A percentile compares a stretch with the other conserved stretches of the same genome.
phyloP scores from a whole-genome alignment of 2,888 invertebrate genomes.

The Acanthosepion esculentum region DNA sequence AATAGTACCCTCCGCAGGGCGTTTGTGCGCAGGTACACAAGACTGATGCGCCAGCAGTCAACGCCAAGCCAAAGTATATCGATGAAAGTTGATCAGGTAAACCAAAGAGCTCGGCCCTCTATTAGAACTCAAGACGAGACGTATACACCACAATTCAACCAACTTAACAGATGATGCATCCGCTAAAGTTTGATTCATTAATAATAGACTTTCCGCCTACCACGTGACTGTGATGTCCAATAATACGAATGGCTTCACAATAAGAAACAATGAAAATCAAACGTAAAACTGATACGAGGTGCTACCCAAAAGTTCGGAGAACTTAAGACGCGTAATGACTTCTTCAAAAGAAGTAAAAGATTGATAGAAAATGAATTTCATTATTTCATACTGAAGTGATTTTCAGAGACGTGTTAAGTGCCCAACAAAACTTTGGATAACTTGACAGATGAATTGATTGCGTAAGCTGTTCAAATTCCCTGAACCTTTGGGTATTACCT shows the following conservation, averaged over 20 bases:
- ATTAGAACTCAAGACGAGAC: conserved; percentile 56
- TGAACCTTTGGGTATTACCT: neutral
- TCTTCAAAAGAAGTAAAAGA: neutral
- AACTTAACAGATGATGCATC: conserved; percentile 56
- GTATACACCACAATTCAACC: conserved; percentile 57
- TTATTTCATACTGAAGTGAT: neutral
- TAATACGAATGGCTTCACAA: neutral
- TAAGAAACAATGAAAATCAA: neutral
- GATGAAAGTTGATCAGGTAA: conserved; percentile 50
- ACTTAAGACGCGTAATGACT: neutral
- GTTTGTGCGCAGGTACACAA: conserved; percentile 66
- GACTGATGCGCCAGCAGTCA: conserved; percentile 57
- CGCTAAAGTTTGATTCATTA: neutral
- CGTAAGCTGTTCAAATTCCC: too few species aligned
- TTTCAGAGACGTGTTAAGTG: neutral
- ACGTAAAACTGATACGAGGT: too few species aligned
- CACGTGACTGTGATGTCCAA: neutral
- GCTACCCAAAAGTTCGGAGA: neutral
- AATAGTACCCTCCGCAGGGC: conserved; percentile 67
- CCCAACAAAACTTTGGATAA: neutral
- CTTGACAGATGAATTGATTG: too few species aligned
- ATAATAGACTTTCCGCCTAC: neutral
- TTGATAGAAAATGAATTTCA: neutral
- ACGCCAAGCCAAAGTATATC: conserved; percentile 52
- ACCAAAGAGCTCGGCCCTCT: conserved; percentile 6